These are phyloP conservation scores for Matsumurasca onukii DNA, from an alignment of 1,140 invertebrate species.

Conservation along the genomic window DNA sequence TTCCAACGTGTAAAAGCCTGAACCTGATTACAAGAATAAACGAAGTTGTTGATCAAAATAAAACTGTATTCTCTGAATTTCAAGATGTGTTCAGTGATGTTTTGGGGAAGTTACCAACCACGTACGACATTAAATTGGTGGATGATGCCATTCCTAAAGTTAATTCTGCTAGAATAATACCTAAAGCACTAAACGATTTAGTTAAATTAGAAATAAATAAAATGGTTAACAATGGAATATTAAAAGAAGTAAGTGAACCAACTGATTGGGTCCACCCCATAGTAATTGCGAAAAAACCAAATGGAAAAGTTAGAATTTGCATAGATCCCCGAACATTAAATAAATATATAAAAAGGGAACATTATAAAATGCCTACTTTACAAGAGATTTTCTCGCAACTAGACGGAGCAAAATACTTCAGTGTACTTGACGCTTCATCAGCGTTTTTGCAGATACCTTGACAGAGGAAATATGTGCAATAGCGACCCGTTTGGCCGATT, in stretches of 20 bases:
- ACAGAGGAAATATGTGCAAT: neutral
- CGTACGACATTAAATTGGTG: neutral
- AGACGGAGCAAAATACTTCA: neutral
- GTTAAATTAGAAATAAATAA: no score
- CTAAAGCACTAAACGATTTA: no score
- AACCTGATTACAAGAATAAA: neutral
- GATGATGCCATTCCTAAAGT: neutral
- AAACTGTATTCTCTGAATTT: neutral
- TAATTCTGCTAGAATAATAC: neutral
- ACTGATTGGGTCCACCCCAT: no score
- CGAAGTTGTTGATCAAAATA: neutral
- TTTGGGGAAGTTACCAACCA: neutral
- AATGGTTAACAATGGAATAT: no score
- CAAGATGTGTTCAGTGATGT: no score
- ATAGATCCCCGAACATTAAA: no score
- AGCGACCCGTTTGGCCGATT: neutral
- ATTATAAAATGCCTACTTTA: neutral
- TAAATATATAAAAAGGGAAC: no score
- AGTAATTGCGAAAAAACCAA: conserved; percentile 1
- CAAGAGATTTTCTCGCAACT: neutral
- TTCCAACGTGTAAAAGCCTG: neutral
- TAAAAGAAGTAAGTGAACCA: no score
- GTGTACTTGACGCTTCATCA: neutral
- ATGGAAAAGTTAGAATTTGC: neutral
- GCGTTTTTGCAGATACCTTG: neutral